These are phyloP conservation scores for Matsumyia berberina DNA, from an alignment of 2,888 invertebrate genomes.

Conservation along the genomic window DNA sequence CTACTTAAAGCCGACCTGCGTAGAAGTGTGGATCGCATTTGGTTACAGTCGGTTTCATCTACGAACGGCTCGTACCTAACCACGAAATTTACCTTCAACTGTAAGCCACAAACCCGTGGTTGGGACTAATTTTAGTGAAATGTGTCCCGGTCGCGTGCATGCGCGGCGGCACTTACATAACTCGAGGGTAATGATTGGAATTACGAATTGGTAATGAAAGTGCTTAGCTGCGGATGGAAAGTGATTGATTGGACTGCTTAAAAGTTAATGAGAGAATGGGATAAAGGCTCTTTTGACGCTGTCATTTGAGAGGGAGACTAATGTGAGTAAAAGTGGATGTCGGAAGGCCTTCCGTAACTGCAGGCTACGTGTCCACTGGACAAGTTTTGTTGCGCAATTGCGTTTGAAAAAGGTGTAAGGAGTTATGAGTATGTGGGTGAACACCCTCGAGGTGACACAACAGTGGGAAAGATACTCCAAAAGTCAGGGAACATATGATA, in stretches of 20 bases:
- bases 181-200: conserved; percentile 10
- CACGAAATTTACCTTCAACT: conserved; percentile 13
- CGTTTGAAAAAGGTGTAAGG: too few relatives aligned
- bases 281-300: too few relatives aligned
- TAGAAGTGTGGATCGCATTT: conserved; percentile 36
- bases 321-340: too few relatives aligned
- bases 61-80: not conserved
- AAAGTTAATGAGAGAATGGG: conserved; percentile 24
- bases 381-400: too few relatives aligned
- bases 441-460: too few relatives aligned
- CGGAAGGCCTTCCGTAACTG: too few relatives aligned
- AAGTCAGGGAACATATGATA: too few relatives aligned
- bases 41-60: conserved; percentile 6
- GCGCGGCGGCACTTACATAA: not conserved
- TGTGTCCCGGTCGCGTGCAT: not conserved
- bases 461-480: too few relatives aligned
- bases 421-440: too few relatives aligned
- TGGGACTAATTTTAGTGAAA: conserved; percentile 33
- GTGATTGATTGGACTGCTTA: conserved; percentile 21
- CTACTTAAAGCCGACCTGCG: conserved; percentile 5
- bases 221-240: conserved; percentile 5
- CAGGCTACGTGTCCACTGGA: too few relatives aligned
- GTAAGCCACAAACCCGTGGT: conserved; percentile 14
- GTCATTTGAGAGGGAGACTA: too few relatives aligned
- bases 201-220: not conserved